These are phyloP conservation scores for Coelinius sp. DNA, from an alignment of 2,888 invertebrate species.

Conservation along the genomic window DNA sequence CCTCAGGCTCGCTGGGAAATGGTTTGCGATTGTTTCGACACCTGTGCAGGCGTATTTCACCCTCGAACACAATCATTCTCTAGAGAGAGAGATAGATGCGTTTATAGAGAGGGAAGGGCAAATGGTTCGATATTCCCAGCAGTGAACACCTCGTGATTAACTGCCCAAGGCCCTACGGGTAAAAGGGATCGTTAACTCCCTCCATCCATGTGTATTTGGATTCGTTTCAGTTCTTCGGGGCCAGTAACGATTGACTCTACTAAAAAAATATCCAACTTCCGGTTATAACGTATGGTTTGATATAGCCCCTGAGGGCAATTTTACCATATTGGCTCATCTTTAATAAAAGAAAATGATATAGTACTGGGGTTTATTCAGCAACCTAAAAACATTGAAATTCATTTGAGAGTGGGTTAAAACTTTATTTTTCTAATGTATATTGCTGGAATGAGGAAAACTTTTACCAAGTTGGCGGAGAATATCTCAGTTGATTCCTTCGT, in stretches of 20 bases:
- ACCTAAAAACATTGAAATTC: not conserved
- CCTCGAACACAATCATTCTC: slow-evolving; percentile 25
- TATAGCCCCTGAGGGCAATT: slow-evolving; percentile 7
- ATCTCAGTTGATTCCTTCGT: slow-evolving; percentile 13
- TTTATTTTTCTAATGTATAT: not conserved
- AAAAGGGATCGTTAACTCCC: slow-evolving; percentile 52
- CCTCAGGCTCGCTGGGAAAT: slow-evolving; percentile 38
- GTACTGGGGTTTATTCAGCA: not conserved
- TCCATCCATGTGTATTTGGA: slow-evolving; percentile 42
- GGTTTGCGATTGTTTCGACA: slow-evolving; percentile 43
- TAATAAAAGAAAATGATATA: slow-evolving; percentile 5
- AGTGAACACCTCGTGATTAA: slow-evolving; percentile 45
- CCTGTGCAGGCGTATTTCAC: slow-evolving; percentile 36
- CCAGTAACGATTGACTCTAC: slow-evolving; percentile 25
- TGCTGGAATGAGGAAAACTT: not conserved
- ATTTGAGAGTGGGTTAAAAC: not conserved
- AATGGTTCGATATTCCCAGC: slow-evolving; percentile 45
- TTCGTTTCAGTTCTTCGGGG: slow-evolving; percentile 42
- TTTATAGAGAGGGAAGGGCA: slow-evolving; percentile 19
- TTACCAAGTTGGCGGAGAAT: not conserved
- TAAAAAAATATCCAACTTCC: slow-evolving; percentile 22
- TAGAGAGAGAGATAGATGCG: slow-evolving; percentile 26
- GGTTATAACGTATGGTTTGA: slow-evolving; percentile 24
- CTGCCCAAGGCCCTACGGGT: slow-evolving; percentile 43
- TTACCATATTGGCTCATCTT: slow-evolving; percentile 24